Evolutionary conservation across 2,113 vertebrate genomes (phyloP).

Genomic region (Brevimyrus niger): DNA sequence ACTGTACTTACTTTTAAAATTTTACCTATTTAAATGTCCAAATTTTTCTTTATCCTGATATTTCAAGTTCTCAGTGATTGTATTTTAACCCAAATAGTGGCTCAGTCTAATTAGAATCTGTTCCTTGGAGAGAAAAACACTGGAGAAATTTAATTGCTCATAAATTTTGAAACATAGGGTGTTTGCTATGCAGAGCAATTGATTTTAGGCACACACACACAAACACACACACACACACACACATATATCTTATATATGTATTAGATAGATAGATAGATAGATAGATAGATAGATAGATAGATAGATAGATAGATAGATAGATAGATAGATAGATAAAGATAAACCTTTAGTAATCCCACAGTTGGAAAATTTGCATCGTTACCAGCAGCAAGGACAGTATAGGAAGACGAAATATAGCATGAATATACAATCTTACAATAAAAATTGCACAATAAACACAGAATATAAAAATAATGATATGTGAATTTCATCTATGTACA

Average conservation of each 20-base stretch:
- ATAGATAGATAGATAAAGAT: no score
- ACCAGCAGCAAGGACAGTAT: neutral
- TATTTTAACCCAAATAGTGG: neutral
- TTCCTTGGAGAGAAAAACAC: slow-evolving; percentile 5
- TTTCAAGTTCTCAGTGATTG: slow-evolving; percentile 1
- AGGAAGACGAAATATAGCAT: no score
- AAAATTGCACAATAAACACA: no score
- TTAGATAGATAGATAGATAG: no score
- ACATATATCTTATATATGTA: no score
- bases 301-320: no score
- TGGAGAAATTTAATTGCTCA: slow-evolving; percentile 16
- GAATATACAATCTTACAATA: no score
- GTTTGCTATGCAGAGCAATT: neutral
- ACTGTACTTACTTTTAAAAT: neutral
- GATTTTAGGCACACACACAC: neutral
- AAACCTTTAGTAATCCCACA: no score
- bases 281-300: no score
- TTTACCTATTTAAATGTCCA: neutral
- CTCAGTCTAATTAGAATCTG: slow-evolving; percentile 20
- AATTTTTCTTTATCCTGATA: slow-evolving; percentile 13
- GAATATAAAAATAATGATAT: neutral
- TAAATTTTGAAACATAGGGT: slow-evolving; percentile 1
- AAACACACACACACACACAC: no score
- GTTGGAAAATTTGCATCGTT: no score
- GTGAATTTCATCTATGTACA: neutral